Evolutionary conservation across 2,888 invertebrate genomes (phyloP), one percentile per base, ranked within the genome.

Genomic region (Oscheius sp.): DNA sequence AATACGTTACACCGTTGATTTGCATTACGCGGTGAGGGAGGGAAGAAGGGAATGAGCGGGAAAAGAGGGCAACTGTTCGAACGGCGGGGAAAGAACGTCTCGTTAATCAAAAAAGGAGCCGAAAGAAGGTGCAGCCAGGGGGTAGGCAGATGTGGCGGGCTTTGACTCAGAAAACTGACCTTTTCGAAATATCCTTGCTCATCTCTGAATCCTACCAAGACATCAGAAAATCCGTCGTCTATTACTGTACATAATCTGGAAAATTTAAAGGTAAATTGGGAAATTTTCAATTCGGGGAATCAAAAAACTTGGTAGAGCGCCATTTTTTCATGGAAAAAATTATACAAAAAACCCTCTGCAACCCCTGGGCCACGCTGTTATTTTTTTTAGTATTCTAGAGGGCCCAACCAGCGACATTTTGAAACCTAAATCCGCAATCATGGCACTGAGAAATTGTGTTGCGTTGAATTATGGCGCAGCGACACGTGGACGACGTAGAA

Each of bases 121-220:
- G 61, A 43, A 35, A 18, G 21, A 49, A 49, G 21, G 13, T 49
- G 21, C 16, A 49, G 13, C 9, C 9, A 45, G 16, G 9, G 45
- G 9, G 45, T 12, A 45, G 16, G 45, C 9, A 45, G 45, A 45
- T 12, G 45, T n/a, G n/a, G n/a, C n/a, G n/a, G n/a, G n/a, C n/a
- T n/a, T n/a, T n/a, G n/a, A n/a, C n/a, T n/a, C 3, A 35, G 49
- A 7, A 25, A 23, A 21, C 21, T 55, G 16, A 85, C 86, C 77
- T 85, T 83, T 68, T 86, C 84, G 61, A 84, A 83, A 66, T 83
- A 82, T 58, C 84, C 85, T 46, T 84, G 82, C 41, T 84, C 83
- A 73, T 85, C 85, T 29, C 83, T 72, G 58, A 84, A 85, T 18
- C 83, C 84, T 45, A 86, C 84, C 25, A 83, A 52, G 29, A 80